These are phyloP conservation scores for Beris morrisii DNA, from an alignment of 2,888 invertebrate genomes.

Conservation along the genomic window DNA sequence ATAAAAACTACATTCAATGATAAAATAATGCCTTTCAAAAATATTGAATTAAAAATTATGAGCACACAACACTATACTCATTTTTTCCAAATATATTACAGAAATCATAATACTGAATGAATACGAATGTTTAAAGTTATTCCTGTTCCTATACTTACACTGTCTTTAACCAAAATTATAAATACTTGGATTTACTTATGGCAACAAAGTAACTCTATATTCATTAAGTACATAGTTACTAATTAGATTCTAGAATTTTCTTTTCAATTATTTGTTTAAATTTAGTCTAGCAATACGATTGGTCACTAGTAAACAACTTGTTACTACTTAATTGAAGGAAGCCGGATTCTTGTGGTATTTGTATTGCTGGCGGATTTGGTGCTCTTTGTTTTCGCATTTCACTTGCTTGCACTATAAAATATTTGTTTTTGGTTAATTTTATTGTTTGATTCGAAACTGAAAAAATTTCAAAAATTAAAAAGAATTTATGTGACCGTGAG, in stretches of 20 bases:
- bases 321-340: conserved; percentile 31
- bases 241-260: conserved; percentile 24
- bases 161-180: conserved; percentile 25
- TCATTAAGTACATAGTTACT: conserved; percentile 25
- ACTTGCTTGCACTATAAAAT: conserved; percentile 28
- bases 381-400: conserved; percentile 42
- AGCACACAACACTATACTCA: no score
- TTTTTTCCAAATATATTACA: no score
- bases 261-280: conserved; percentile 14
- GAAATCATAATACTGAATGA: no score
- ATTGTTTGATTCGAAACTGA: conserved; percentile 22
- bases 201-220: conserved; percentile 29
- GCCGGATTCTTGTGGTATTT: conserved; percentile 28
- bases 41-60: no score
- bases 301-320: conserved; percentile 34
- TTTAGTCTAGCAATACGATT: conserved; percentile 32
- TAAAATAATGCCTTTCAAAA: no score
- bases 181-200: conserved; percentile 17
- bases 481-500: not conserved
- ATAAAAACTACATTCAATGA: no score
- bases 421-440: conserved; percentile 20
- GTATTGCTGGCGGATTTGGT: conserved; percentile 40
- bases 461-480: conserved; percentile 16
- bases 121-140: no score
- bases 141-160: conserved; percentile 12